Percentiles rank a stretch among this genome's conserved stretches.
Conservation (phyloP, 1,140 invertebrate genomes). For the Lasaia peninsularis region DNA sequence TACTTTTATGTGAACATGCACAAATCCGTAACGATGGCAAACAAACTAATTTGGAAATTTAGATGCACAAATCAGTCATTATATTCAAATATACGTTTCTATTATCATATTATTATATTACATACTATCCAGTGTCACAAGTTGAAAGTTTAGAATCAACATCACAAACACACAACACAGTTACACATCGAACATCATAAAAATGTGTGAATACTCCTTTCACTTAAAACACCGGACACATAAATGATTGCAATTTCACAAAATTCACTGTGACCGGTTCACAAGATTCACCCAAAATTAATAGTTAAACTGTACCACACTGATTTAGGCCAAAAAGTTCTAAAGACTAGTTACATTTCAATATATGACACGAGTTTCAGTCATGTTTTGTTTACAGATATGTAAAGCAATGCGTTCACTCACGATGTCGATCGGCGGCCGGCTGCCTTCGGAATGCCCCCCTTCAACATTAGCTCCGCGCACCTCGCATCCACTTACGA, state of each 20-base stretch:
- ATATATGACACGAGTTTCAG: slow-evolving; percentile 44
- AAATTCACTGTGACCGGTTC: slow-evolving; percentile 52
- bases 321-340: slow-evolving; percentile 7
- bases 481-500: slow-evolving; percentile 2
- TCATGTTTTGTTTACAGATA: slow-evolving; percentile 62
- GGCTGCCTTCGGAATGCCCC: slow-evolving; percentile 24
- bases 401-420: slow-evolving; percentile 20
- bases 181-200: slow-evolving; percentile 37
- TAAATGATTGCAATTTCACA: slow-evolving; percentile 44
- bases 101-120: no score
- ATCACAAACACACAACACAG: slow-evolving; percentile 28
- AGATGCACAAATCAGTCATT: slow-evolving; percentile 17
- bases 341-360: slow-evolving; percentile 25
- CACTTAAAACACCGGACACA: slow-evolving; percentile 52
- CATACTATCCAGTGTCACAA: neutral
- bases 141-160: slow-evolving; percentile 21
- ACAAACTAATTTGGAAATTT: no score
- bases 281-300: slow-evolving; percentile 37
- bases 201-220: slow-evolving; percentile 52
- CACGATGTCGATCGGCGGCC: slow-evolving; percentile 28
- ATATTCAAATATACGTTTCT: slow-evolving; percentile 5
- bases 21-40: no score
- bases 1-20: no score
- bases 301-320: neutral
- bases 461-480: slow-evolving; percentile 14